Evolutionary conservation across 64 coral and sea anemone species (phyloP).

Genomic region (Dendrophyllia cribrosa): DNA sequence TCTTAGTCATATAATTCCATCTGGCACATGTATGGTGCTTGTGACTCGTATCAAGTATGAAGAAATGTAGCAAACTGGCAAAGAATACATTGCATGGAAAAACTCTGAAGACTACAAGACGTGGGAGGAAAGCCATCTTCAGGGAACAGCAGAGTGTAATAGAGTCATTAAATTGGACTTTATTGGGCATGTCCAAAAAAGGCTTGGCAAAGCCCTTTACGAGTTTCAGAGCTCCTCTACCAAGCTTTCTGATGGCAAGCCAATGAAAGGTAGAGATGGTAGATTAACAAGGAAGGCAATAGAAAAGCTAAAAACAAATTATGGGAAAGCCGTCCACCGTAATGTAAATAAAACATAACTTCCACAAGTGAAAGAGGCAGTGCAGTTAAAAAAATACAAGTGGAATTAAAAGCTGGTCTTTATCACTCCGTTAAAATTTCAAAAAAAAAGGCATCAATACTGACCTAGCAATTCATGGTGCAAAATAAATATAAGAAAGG

Average conservation of each 20-base stretch:
- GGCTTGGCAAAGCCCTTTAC: slow-evolving; percentile 55
- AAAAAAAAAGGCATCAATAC: slow-evolving; percentile 40
- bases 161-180: slow-evolving; percentile 45
- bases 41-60: slow-evolving; percentile 1
- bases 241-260: slow-evolving; percentile 44
- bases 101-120: not conserved
- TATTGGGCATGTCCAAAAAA: slow-evolving; percentile 56
- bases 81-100: slow-evolving; percentile 27
- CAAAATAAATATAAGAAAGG: slow-evolving; percentile 34
- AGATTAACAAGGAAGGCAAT: slow-evolving; percentile 27
- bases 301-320: slow-evolving; percentile 18
- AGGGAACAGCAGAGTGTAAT: slow-evolving; percentile 18
- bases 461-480: slow-evolving; percentile 42
- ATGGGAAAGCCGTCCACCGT: slow-evolving; percentile 31
- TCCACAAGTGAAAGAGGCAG: not conserved
- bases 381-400: slow-evolving; percentile 31
- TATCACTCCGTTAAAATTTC: slow-evolving; percentile 8
- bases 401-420: slow-evolving; percentile 21
- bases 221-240: not conserved
- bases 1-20: not conserved
- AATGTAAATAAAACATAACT: slow-evolving; percentile 4
- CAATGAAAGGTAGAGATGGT: slow-evolving; percentile 8
- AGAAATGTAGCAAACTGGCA: not conserved
- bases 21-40: slow-evolving; percentile 24
- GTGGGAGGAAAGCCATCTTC: slow-evolving; percentile 25